Percentiles rank a stretch among this genome's conserved stretches.
Conservation (phyloP, 2,113 vertebrate species). For the Notiomystis cincta region DNA sequence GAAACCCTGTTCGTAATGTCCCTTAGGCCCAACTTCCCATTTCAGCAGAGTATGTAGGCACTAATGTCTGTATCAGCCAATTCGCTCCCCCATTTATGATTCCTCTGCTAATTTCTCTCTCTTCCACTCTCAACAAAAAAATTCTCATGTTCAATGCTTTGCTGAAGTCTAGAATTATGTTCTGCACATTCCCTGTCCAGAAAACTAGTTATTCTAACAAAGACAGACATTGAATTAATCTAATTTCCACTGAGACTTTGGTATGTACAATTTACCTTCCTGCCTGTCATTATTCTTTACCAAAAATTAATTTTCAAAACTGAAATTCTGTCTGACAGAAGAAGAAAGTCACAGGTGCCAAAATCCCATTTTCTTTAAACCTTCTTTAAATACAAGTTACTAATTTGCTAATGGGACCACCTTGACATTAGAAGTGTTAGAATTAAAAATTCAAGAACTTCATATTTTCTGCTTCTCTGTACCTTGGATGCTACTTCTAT, state of each 20-base stretch:
- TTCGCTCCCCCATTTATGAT: neutral
- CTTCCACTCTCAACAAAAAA: neutral
- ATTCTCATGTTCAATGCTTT: neutral
- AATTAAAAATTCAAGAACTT: neutral
- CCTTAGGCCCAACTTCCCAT: neutral
- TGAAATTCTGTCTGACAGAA: neutral
- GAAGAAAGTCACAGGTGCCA: neutral
- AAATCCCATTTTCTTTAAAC: neutral
- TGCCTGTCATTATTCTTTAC: neutral
- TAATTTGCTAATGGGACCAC: neutral
- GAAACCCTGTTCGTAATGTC: neutral
- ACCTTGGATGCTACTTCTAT: neutral
- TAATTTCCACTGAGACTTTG: neutral
- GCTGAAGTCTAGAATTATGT: neutral
- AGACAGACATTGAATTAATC: neutral
- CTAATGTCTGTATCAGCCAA: slow-evolving; percentile 5
- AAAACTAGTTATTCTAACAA: slow-evolving; percentile 9
- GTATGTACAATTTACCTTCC: neutral
- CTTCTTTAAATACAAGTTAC: neutral
- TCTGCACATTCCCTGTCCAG: neutral
- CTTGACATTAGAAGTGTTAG: neutral
- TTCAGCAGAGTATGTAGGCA: neutral
- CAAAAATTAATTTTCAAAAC: neutral
- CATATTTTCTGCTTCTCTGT: neutral
- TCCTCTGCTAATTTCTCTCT: slow-evolving; percentile 16